Base-by-base conservation (phyloP, 2,797 vertebrate species). In the Coluber constrictor region DNA sequence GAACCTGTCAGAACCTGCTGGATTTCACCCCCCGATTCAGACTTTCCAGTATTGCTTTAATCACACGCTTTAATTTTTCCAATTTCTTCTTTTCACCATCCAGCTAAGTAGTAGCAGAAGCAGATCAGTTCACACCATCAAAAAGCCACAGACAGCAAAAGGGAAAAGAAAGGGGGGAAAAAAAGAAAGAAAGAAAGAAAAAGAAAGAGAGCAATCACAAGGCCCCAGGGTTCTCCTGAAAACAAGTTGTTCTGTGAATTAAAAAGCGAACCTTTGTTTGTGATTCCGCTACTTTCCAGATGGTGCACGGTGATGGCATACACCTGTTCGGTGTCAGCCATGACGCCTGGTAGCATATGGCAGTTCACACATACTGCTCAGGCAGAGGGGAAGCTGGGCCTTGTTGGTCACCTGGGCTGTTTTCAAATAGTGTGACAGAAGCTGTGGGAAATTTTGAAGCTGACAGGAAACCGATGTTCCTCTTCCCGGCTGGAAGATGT, bases 301-400 rank as follows among this genome's bases (percentile, higher is more conserved):
- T 97, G 97, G 96, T 97, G 96, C 96, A 93, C 96, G 95, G 92
- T 94, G 95, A 97, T 95, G 96, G 97, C 94, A 94, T 94, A 96
- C 97, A 97, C 97, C 97, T 98, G 97, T 97, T 97, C 95, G 92
- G 97, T 23, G 59, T 97, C 97, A 96, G 96, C 96, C 95, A 86
- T 97, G 97, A 97, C 95, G 96, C 96, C 96, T 96, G 93, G 90
- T 88, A 95, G 95, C 97, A 97, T 97, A 98, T 98, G 98, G 97
- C 96, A 95, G 90, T 93, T 97, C 94, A 93, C 96, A 95, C 96
- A 97, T 96, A 95, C 96, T 97, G 97, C 96, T 95, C 96, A 60
- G 29, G 96, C 95, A 96, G 94, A 92, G 29, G 96, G 94, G 95
- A 91, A 95, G 88, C 94, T 92, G 96, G 96, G 96, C 96, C 7